A percentile compares a stretch with the other conserved stretches of the same genome.
These are phyloP conservation scores for Pyralis farinalis DNA, from an alignment of 2,888 invertebrate species.

Conservation along the genomic window DNA sequence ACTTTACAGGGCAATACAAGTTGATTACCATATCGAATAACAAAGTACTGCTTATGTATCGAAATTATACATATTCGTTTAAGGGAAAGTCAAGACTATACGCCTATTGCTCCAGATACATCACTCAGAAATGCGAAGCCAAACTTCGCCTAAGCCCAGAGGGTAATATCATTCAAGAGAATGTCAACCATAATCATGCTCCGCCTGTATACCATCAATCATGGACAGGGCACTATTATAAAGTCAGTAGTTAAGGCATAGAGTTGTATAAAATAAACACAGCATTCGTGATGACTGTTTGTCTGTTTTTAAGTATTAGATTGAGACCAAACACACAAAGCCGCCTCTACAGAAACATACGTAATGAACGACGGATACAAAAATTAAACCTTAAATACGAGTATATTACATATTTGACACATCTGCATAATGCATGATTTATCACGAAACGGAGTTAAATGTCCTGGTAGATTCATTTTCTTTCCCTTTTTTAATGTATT, in stretches of 20 bases:
- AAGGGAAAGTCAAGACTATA: not conserved
- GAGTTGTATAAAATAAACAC: too few relatives aligned
- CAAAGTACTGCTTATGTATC: not conserved
- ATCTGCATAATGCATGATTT: too few relatives aligned
- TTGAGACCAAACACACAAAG: too few relatives aligned
- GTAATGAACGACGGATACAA: too few relatives aligned
- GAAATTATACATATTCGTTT: not conserved
- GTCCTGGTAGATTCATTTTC: too few relatives aligned
- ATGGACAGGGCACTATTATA: not conserved
- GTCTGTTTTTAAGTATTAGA: too few relatives aligned
- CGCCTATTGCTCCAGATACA: not conserved
- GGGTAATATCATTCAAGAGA: not conserved
- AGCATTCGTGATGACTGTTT: too few relatives aligned
- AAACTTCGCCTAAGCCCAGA: not conserved
- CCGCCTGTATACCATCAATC: not conserved
- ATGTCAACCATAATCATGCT: constrained; percentile 12
- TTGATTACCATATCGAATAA: not conserved
- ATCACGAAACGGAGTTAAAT: too few relatives aligned
- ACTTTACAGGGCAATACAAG: not conserved
- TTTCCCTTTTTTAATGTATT: too few relatives aligned
- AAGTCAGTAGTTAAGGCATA: not conserved
- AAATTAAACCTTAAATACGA: too few relatives aligned
- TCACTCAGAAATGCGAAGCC: not conserved
- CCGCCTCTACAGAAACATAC: too few relatives aligned
- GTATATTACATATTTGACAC: too few relatives aligned